These are phyloP conservation scores for Orchesella cincta DNA, from an alignment of 1,140 invertebrate genomes.

Conservation along the genomic window DNA sequence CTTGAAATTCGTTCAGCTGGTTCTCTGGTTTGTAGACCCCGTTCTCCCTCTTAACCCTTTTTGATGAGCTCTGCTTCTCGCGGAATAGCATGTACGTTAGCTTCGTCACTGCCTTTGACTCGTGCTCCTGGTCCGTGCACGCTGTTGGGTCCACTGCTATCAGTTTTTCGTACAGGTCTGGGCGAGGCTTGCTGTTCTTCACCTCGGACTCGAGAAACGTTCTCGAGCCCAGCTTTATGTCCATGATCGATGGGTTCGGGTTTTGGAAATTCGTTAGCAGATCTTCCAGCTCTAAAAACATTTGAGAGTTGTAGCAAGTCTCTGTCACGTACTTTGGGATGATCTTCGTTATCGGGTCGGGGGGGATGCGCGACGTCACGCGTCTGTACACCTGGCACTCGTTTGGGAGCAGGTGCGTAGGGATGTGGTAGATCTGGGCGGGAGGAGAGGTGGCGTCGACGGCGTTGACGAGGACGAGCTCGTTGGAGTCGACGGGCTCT, in stretches of 20 bases:
- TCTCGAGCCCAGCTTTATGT: neutral
- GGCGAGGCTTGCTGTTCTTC: neutral
- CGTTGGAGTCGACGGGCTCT: neutral
- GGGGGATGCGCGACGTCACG: neutral
- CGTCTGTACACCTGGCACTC: neutral
- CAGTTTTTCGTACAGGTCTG: conserved; percentile 20
- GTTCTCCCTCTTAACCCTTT: conserved; percentile 11
- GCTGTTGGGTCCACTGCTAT: neutral
- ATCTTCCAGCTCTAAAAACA: conserved; percentile 21
- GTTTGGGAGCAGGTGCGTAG: neutral
- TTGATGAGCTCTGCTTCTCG: neutral
- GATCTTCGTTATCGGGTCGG: neutral
- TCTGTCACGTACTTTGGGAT: conserved; percentile 13
- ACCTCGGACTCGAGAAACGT: conserved; percentile 21
- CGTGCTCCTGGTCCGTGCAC: neutral
- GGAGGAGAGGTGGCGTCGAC: neutral
- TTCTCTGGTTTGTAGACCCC: neutral
- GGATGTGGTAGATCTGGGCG: neutral
- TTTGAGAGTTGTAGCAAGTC: conserved; percentile 15
- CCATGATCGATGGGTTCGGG: neutral
- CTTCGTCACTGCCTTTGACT: conserved; percentile 9
- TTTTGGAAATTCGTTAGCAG: neutral
- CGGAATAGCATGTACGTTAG: conserved; percentile 23
- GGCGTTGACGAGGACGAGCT: neutral
- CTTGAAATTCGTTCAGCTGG: neutral